A percentile compares a stretch with the other conserved stretches of the same genome.
These are phyloP conservation scores for Potorous gilbertii DNA, from an alignment of 2,797 vertebrate genomes.

Conservation along the genomic window DNA sequence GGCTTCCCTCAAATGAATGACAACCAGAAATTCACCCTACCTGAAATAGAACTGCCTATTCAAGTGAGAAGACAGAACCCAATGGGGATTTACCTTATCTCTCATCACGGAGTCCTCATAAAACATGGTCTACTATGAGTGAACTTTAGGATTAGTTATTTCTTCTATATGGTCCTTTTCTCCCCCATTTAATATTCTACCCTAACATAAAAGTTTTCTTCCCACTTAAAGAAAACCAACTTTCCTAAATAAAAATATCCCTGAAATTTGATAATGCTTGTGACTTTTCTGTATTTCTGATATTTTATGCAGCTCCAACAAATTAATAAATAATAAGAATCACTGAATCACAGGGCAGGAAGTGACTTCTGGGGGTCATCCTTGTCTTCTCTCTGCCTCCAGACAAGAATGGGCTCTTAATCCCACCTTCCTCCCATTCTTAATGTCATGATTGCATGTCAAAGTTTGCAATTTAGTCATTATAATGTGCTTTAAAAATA, in stretches of 20 bases:
- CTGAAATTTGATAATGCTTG: constrained; percentile 39
- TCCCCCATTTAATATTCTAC: constrained; percentile 51
- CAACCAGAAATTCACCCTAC: constrained; percentile 54
- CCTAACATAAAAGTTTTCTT: constrained; percentile 49
- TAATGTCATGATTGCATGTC: constrained; percentile 19
- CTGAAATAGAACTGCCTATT: constrained; percentile 59
- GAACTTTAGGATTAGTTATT: constrained; percentile 51
- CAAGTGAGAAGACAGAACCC: constrained; percentile 51
- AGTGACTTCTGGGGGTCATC: constrained; percentile 22
- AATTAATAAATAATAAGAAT: constrained; percentile 33
- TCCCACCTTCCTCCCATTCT: neutral
- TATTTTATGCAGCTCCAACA: constrained; percentile 37
- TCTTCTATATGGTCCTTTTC: constrained; percentile 41
- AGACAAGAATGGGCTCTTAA: constrained; percentile 1
- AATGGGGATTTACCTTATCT: constrained; percentile 59
- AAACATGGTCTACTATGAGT: constrained; percentile 52
- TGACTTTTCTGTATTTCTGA: constrained; percentile 36
- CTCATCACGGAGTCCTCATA: constrained; percentile 61
- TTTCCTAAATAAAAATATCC: constrained; percentile 68
- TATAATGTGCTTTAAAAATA: constrained; percentile 23
- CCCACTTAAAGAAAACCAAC: constrained; percentile 37
- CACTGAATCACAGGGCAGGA: constrained; percentile 14
- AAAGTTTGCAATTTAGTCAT: neutral
- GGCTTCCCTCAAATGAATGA: constrained; percentile 64
- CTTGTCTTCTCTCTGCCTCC: neutral